These are phyloP conservation scores for Galeopterus variegatus DNA, from an alignment of 2,113 vertebrate species.

Conservation along the genomic window DNA sequence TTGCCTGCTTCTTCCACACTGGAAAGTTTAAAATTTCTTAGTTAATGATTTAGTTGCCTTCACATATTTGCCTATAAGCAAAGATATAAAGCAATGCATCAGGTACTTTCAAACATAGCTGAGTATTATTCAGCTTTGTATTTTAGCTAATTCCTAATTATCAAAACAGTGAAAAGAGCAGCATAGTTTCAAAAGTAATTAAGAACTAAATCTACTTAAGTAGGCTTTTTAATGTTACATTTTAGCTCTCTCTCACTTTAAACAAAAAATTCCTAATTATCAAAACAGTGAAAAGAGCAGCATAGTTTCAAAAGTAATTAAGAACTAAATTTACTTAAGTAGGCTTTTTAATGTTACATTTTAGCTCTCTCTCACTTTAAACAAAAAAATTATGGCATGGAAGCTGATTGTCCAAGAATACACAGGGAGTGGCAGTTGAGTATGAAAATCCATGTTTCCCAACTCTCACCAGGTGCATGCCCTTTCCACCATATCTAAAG, in stretches of 20 bases:
- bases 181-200: neutral
- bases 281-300: conserved; percentile 19
- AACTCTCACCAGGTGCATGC: neutral
- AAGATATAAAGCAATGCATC: conserved; percentile 10
- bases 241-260: neutral
- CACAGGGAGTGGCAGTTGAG: neutral
- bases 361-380: neutral
- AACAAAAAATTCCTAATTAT: conserved; percentile 55
- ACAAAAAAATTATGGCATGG: conserved; percentile 12
- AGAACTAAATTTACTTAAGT: neutral
- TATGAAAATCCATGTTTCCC: neutral
- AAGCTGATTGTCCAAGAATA: neutral
- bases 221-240: neutral
- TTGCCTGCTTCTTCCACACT: neutral
- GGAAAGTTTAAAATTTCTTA: neutral
- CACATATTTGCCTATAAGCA: conserved; percentile 13
- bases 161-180: conserved; percentile 27
- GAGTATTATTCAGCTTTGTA: neutral
- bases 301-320: neutral
- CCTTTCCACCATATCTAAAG: neutral
- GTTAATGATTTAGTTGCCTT: neutral
- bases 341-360: neutral
- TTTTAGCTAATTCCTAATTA: neutral
- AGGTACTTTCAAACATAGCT: neutral
- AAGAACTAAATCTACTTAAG: neutral